Base-by-base conservation (phyloP, 2,888 invertebrate species). In the Acanthococcus lagerstroemiae region DNA sequence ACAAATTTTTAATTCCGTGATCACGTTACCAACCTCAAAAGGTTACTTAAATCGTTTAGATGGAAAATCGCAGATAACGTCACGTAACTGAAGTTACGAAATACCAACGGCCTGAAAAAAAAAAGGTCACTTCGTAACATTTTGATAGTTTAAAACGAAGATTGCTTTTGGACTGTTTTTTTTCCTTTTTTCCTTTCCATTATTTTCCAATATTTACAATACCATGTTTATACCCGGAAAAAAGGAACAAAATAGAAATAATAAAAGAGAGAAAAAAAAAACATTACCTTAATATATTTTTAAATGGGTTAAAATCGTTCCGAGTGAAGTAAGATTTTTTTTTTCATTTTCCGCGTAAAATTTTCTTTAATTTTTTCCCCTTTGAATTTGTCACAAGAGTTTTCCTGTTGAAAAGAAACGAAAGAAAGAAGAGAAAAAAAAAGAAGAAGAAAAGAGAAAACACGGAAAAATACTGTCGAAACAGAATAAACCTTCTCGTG, bases 51-150 rank as follows among this genome's bases (percentile, higher is more conserved):
- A n/a, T n/a, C n/a, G n/a, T n/a, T n/a, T n/a, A n/a, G n/a, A n/a
- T n/a, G n/a, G n/a, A n/a, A n/a, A n/a, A n/a, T n/a, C n/a, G n/a
- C n/a, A n/a, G n/a, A n/a, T n/a, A n/a, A n/a, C n/a, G n/a, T n/a
- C n/a, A n/a, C n/a, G n/a, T n/a, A n/a, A n/a, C n/a, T n/a, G n/a
- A n/a, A n/a, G n/a, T n/a, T n/a, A n/a, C n/a, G n/a, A n/a, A n/a
- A n/a, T n/a, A n/a, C n/a, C n/a, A n/a, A n/a, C n/a, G n/a, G n/a
- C n/a, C n/a, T 7, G 15, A 19, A 15, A 15, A 45, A 45, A 45
- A 45, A 45, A 45, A 45, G 46, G 46, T 45, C 46, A 45, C 19
- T 45, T 45, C 46, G 46, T 45, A 45, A 45, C 46, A 45, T 45
- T 45, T 45, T 15, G 15, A 45, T 45, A 45, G 19, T 45, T 45